A percentile compares a stretch with the other conserved stretches of the same genome.
phyloP scores from a whole-genome alignment of 2,888 invertebrate genomes.

The Gastrophysa polygoni region DNA sequence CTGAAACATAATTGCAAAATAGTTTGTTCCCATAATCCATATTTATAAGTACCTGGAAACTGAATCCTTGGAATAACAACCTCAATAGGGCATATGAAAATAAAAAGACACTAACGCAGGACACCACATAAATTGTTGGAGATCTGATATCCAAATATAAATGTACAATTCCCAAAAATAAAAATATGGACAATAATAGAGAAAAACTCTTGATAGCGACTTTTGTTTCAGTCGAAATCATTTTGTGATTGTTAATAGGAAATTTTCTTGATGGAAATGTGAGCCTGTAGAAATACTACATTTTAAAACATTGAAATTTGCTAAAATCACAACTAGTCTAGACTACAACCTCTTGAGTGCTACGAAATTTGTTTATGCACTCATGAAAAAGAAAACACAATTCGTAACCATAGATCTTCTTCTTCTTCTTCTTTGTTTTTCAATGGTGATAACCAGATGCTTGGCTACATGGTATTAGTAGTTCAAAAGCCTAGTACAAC shows the following conservation, averaged over 20 bases:
- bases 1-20: conserved; percentile 58
- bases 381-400: too few relatives aligned
- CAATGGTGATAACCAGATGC: too few relatives aligned
- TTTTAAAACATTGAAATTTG: too few relatives aligned
- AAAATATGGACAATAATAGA: conserved; percentile 36
- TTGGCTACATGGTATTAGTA: too few relatives aligned
- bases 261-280: too few relatives aligned
- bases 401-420: too few relatives aligned
- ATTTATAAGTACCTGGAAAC: neutral
- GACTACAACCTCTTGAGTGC: too few relatives aligned
- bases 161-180: conserved; percentile 36
- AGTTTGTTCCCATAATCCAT: neutral
- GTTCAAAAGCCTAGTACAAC: too few relatives aligned
- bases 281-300: too few relatives aligned
- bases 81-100: neutral
- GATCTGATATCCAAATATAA: conserved; percentile 31
- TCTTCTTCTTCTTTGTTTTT: too few relatives aligned
- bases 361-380: too few relatives aligned
- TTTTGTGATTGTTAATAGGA: conserved; percentile 9
- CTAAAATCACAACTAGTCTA: too few relatives aligned
- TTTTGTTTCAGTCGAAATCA: conserved; percentile 36
- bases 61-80: neutral
- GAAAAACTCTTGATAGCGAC: conserved; percentile 38
- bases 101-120: neutral
- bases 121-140: neutral